Evolutionary conservation across 2,888 invertebrate genomes (phyloP).

Genomic region (Tenthredo scrophulariae): DNA sequence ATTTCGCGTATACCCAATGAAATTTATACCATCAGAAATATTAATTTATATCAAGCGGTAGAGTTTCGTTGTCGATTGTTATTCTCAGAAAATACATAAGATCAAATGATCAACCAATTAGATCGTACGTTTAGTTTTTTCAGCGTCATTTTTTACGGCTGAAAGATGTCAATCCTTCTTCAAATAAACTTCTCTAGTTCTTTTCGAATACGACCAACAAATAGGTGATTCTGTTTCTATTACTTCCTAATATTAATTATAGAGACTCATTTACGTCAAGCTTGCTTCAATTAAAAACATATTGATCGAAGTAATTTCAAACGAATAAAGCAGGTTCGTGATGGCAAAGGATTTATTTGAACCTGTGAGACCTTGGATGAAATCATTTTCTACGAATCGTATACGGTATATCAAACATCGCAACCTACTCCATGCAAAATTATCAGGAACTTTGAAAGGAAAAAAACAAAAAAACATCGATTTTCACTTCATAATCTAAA

Average conservation of each 20-base stretch:
- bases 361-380: not conserved
- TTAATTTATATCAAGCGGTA: not conserved
- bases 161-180: not conserved
- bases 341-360: not conserved
- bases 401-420: not conserved
- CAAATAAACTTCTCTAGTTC: not conserved
- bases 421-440: not conserved
- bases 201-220: not conserved
- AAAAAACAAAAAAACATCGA: too few relatives aligned
- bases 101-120: not conserved
- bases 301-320: not conserved
- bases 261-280: not conserved
- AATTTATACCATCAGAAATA: not conserved
- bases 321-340: not conserved
- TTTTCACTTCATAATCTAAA: too few relatives aligned
- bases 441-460: too few relatives aligned
- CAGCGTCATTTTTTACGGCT: not conserved
- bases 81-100: not conserved
- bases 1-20: not conserved
- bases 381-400: not conserved
- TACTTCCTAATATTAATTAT: not conserved
- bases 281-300: not conserved
- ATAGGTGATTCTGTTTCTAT: not conserved
- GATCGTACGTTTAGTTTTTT: not conserved
- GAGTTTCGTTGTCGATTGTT: not conserved